These are phyloP conservation scores for Lophotriccus pileatus DNA, from an alignment of 2,797 vertebrate species.

Conservation along the genomic window DNA sequence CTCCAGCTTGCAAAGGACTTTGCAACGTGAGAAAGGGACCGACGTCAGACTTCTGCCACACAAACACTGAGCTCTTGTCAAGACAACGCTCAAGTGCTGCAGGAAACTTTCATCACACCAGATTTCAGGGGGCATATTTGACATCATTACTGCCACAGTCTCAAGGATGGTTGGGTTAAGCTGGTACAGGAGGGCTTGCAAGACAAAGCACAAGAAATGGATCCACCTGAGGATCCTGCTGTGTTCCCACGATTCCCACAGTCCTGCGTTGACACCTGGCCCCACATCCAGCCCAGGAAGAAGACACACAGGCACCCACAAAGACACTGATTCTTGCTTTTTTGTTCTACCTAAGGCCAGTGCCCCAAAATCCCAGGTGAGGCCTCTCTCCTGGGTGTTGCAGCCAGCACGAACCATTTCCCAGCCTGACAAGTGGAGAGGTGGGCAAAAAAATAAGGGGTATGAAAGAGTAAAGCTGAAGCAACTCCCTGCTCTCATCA, in stretches of 20 bases:
- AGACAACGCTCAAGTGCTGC: background rate
- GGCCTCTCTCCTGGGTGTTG: background rate
- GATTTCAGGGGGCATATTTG: background rate
- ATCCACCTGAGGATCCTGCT: slow-evolving; percentile 82
- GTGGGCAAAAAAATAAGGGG: accelerated
- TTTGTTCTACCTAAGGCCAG: no score
- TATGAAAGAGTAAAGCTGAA: background rate
- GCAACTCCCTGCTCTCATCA: background rate
- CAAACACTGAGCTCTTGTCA: slow-evolving; percentile 24
- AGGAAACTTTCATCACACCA: background rate
- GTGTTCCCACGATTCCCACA: slow-evolving; percentile 83
- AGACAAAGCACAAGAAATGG: slow-evolving; percentile 82
- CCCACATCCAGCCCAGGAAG: slow-evolving; percentile 72
- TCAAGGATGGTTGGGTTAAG: background rate
- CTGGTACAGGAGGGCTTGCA: slow-evolving; percentile 56
- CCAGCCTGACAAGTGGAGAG: background rate
- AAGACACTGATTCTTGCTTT: background rate
- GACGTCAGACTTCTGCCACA: slow-evolving; percentile 72
- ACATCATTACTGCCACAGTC: background rate
- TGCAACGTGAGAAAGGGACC: slow-evolving; percentile 36
- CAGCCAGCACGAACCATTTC: background rate
- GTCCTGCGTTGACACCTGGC: slow-evolving; percentile 83
- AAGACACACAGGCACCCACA: slow-evolving; percentile 49
- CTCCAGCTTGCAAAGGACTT: background rate
- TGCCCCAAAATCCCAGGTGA: background rate